phyloP scores from a whole-genome alignment of 2,113 vertebrate genomes.

The Scomber japonicus region DNA sequence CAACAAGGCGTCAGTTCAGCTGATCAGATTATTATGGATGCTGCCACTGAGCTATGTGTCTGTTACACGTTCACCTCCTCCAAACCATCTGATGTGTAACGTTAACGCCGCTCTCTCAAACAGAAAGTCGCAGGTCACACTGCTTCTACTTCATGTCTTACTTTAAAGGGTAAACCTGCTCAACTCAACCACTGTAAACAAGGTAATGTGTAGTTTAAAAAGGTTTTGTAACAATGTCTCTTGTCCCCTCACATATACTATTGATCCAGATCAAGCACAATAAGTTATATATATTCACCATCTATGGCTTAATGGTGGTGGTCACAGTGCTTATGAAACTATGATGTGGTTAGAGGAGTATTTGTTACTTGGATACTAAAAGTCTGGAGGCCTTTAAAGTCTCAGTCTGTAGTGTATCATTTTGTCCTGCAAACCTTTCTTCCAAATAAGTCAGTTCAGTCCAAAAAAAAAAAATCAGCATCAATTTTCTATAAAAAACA shows the following conservation, averaged over 20 bases:
- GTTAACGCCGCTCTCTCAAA: background rate
- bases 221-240: background rate
- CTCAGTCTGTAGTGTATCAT: background rate
- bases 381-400: background rate
- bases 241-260: background rate
- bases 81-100: background rate
- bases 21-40: background rate
- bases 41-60: background rate
- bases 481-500: conserved; percentile 1
- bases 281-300: background rate
- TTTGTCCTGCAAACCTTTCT: background rate
- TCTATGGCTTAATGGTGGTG: background rate
- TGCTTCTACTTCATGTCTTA: no score
- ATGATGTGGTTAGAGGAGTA: no score
- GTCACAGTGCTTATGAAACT: no score
- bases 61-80: background rate
- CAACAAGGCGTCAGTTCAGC: conserved; percentile 14
- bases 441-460: background rate
- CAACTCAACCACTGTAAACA: background rate
- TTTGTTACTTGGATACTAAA: background rate
- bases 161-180: background rate
- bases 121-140: background rate
- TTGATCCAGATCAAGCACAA: background rate
- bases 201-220: background rate
- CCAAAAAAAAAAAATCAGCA: background rate